Percentiles rank a stretch among this genome's conserved stretches.
Evolutionary conservation across 2,888 invertebrate genomes (phyloP).

Genomic region (Drosophila prostipennis): DNA sequence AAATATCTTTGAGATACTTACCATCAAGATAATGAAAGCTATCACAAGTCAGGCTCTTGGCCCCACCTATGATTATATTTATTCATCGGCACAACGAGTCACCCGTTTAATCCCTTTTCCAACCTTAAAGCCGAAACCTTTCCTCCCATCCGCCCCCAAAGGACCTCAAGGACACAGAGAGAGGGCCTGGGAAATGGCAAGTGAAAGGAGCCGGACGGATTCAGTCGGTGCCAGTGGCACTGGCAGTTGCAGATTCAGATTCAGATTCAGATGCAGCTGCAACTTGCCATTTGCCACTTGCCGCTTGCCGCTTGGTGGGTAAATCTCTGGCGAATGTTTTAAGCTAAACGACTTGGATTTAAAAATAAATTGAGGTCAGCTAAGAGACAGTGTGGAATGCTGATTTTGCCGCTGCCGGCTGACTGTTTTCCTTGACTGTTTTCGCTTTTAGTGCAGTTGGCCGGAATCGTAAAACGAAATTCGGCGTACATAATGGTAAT

Average conservation of each 20-base stretch:
- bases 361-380: slow-evolving; percentile 74
- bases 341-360: slow-evolving; percentile 72
- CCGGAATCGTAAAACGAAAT: slow-evolving; percentile 71
- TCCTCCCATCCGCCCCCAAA: neutral
- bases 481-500: slow-evolving; percentile 77
- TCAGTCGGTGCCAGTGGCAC: slow-evolving; percentile 28
- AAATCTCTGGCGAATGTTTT: slow-evolving; percentile 61
- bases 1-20: neutral
- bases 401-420: slow-evolving; percentile 22
- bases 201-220: slow-evolving; percentile 12
- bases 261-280: slow-evolving; percentile 8
- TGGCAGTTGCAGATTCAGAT: slow-evolving; percentile 21
- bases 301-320: neutral
- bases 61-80: slow-evolving; percentile 16
- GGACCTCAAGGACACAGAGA: slow-evolving; percentile 14
- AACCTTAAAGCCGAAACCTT: slow-evolving; percentile 10
- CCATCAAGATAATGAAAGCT: slow-evolving; percentile 6
- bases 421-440: slow-evolving; percentile 30
- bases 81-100: neutral
- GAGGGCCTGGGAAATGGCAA: slow-evolving; percentile 14
- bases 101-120: slow-evolving; percentile 6
- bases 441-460: slow-evolving; percentile 52
- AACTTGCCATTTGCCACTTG: slow-evolving; percentile 13
- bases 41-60: neutral
- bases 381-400: slow-evolving; percentile 52